phyloP scores from a whole-genome alignment of 2,888 invertebrate species.

The Lepidonotus clava region DNA sequence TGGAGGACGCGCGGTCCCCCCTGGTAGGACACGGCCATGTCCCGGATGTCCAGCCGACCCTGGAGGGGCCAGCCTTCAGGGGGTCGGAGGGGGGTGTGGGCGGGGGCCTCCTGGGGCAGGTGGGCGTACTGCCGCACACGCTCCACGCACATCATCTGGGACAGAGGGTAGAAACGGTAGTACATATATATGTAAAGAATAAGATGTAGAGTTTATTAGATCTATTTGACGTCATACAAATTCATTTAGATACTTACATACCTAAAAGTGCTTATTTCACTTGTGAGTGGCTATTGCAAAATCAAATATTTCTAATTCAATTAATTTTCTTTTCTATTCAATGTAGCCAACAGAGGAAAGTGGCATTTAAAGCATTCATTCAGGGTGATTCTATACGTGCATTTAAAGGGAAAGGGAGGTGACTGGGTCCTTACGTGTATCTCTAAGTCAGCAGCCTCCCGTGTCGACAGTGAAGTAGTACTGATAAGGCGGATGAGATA shows the following conservation, averaged over 20 bases:
- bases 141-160: conserved; percentile 87
- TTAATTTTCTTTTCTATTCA: no score
- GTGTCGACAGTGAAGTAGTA: not conserved
- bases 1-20: not conserved
- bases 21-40: conserved; percentile 85
- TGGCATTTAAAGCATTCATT: no score
- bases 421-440: not conserved
- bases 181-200: no score
- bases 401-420: not conserved
- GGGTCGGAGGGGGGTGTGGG: conserved; percentile 82
- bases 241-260: no score
- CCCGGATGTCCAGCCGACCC: conserved; percentile 74
- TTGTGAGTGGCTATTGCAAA: no score
- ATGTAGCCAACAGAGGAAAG: no score
- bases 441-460: not conserved
- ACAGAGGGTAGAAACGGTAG: no score
- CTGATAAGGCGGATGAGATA: not conserved
- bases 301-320: no score
- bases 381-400: not conserved
- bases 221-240: no score
- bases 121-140: conserved; percentile 89
- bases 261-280: no score
- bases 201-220: no score
- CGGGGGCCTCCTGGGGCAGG: conserved; percentile 86
- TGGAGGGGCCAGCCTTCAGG: conserved; percentile 79